Percentiles rank a stretch among this genome's conserved stretches.
These are phyloP conservation scores for Kryptopterus vitreolus DNA, from an alignment of 2,797 vertebrate genomes.

Conservation along the genomic window DNA sequence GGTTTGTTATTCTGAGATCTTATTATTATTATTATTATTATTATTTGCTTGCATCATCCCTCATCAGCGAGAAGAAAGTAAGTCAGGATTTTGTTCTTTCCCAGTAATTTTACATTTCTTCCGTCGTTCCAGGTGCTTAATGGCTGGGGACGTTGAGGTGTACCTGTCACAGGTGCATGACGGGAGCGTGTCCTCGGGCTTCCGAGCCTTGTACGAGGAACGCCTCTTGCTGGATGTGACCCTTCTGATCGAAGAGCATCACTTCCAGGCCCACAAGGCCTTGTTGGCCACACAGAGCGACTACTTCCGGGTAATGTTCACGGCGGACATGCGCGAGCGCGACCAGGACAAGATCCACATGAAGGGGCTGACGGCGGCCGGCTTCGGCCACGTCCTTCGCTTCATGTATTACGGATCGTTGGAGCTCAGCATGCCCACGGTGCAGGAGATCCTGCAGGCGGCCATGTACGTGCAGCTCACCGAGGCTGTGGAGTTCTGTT, in stretches of 20 bases:
- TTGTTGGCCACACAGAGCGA: slow-evolving; percentile 98
- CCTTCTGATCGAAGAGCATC: slow-evolving; percentile 92
- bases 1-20: no score
- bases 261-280: slow-evolving; percentile 99
- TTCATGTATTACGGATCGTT: slow-evolving; percentile 99
- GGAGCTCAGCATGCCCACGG: slow-evolving; percentile 98
- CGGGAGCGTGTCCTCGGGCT: slow-evolving; percentile 96
- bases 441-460: slow-evolving; percentile 97
- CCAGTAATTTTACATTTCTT: not conserved
- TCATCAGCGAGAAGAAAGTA: not conserved
- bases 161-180: slow-evolving; percentile 98
- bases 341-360: slow-evolving; percentile 99
- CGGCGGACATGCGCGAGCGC: slow-evolving; percentile 96
- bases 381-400: slow-evolving; percentile 94
- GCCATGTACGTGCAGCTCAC: slow-evolving; percentile 99
- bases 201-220: slow-evolving; percentile 97
- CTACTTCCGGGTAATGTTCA: slow-evolving; percentile 99
- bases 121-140: slow-evolving; percentile 82
- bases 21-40: no score
- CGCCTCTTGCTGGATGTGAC: slow-evolving; percentile 95
- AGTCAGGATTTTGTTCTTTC: no score
- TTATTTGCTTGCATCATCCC: not conserved
- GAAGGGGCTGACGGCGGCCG: slow-evolving; percentile 96
- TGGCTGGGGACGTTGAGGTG: slow-evolving; percentile 99
- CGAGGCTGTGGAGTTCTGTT: slow-evolving; percentile 99